These are phyloP conservation scores for Creontiades dilutus DNA, from an alignment of 2,888 invertebrate species.

Conservation along the genomic window DNA sequence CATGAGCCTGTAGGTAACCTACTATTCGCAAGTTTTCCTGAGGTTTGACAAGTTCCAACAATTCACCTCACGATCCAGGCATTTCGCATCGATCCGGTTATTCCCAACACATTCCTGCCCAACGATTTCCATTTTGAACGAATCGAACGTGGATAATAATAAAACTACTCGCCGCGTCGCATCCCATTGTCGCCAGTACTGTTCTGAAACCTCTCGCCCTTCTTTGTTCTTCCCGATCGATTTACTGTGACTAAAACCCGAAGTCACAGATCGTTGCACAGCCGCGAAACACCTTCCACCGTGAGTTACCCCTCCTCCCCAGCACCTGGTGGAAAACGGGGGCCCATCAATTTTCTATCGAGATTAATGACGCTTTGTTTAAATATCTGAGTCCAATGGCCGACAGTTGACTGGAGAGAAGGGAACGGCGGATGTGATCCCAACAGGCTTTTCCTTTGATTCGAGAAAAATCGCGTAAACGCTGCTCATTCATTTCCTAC, in stretches of 20 bases:
- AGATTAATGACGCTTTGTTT: conserved; percentile 70
- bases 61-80: no score
- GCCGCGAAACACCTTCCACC: conserved; percentile 55
- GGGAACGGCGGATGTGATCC: conserved; percentile 34
- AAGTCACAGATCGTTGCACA: conserved; percentile 72
- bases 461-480: conserved; percentile 34
- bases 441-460: conserved; percentile 31
- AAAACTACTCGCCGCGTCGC: background rate
- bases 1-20: no score
- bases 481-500: no score
- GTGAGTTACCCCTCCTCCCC: background rate
- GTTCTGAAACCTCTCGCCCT: background rate
- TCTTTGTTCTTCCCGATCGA: conserved; percentile 68
- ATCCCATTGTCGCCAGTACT: conserved; percentile 26
- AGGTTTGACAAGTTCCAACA: no score
- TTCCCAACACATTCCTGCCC: background rate
- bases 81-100: background rate
- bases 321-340: conserved; percentile 18
- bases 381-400: conserved; percentile 64
- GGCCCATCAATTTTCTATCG: conserved; percentile 57
- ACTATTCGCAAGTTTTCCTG: no score
- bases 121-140: background rate
- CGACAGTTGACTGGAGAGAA: background rate
- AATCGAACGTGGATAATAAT: conserved; percentile 9
- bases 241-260: conserved; percentile 72